Conservation (phyloP, 2,888 invertebrate genomes). For the Netelia fuscicornis region DNA sequence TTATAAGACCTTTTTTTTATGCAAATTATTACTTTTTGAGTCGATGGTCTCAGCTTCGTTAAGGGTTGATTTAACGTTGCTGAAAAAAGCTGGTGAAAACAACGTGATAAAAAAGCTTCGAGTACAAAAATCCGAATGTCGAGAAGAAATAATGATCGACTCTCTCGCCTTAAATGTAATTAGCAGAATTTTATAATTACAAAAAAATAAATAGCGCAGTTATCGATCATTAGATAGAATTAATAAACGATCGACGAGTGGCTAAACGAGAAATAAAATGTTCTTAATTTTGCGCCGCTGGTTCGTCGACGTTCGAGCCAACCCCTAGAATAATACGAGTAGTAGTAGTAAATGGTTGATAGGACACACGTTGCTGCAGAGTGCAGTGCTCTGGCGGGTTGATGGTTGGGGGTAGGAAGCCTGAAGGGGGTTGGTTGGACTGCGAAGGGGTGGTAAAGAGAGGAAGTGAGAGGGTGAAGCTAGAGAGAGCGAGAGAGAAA, state of each 20-base stretch:
- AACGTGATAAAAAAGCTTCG: too few relatives aligned
- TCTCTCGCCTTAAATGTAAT: background rate
- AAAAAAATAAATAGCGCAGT: too few relatives aligned
- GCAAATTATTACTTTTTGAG: too few relatives aligned
- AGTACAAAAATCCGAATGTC: too few relatives aligned
- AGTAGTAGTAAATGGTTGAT: conserved; percentile 66
- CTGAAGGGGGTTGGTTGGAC: conserved; percentile 22
- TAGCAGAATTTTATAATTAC: background rate
- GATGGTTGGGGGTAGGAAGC: conserved; percentile 54
- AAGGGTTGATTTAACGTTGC: too few relatives aligned
- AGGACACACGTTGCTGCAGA: conserved; percentile 77
- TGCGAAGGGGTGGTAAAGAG: conserved; percentile 51
- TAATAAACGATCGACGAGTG: too few relatives aligned
- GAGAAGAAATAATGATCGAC: background rate
- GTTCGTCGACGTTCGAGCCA: background rate
- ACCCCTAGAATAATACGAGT: conserved; percentile 5
- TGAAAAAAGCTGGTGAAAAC: too few relatives aligned
- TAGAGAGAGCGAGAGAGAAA: conserved; percentile 52
- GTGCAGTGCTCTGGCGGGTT: conserved; percentile 82
- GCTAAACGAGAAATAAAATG: background rate
- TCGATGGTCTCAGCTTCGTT: too few relatives aligned
- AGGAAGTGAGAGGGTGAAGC: conserved; percentile 33
- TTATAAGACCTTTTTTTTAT: too few relatives aligned
- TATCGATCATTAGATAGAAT: too few relatives aligned
- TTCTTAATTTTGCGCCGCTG: background rate